These are phyloP conservation scores for Zaprionus taronus DNA, from an alignment of 1,140 invertebrate genomes.

Conservation along the genomic window DNA sequence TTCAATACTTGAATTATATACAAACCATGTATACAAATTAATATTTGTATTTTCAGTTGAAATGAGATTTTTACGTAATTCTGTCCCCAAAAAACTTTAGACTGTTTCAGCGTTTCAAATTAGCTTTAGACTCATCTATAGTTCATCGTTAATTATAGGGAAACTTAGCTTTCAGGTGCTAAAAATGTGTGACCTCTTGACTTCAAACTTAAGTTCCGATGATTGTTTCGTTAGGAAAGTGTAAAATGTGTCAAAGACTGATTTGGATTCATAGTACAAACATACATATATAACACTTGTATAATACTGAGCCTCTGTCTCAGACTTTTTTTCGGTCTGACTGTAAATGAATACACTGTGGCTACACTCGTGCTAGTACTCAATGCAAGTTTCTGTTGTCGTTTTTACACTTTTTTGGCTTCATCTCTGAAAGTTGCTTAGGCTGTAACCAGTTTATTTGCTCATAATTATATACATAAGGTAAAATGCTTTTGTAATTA, in stretches of 20 bases:
- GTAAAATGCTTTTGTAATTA: slow-evolving; percentile 70
- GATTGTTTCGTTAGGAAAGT: slow-evolving; percentile 41
- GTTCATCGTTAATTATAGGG: background rate
- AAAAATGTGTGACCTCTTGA: slow-evolving; percentile 40
- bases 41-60: background rate
- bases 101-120: background rate
- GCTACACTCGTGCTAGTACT: slow-evolving; percentile 1
- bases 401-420: slow-evolving; percentile 68
- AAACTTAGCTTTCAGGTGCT: background rate
- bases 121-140: background rate
- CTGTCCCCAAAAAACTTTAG: background rate
- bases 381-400: slow-evolving; percentile 39
- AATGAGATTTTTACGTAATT: background rate
- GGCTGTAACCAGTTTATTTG: slow-evolving; percentile 57
- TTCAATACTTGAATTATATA: background rate
- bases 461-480: slow-evolving; percentile 63
- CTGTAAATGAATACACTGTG: slow-evolving; percentile 7
- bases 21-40: background rate
- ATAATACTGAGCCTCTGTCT: background rate
- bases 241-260: slow-evolving; percentile 29
- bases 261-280: slow-evolving; percentile 9
- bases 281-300: background rate
- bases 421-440: slow-evolving; percentile 59
- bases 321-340: background rate
- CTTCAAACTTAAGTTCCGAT: slow-evolving; percentile 1